phyloP scores from a whole-genome alignment of 1,140 invertebrate genomes.

The Drosophila ambigua region DNA sequence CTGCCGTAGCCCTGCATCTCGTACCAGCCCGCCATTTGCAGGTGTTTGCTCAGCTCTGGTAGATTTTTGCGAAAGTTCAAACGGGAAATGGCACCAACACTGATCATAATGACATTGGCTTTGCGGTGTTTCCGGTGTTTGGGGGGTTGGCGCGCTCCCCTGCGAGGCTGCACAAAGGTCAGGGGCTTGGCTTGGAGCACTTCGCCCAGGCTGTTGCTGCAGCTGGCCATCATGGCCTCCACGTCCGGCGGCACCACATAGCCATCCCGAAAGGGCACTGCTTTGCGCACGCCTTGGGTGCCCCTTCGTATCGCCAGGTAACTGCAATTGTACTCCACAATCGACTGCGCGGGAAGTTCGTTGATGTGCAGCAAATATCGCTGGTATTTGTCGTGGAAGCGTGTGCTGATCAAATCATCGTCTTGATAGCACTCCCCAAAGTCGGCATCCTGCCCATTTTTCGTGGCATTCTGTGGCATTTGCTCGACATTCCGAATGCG shows the following conservation, averaged over 20 bases:
- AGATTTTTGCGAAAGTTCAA: constrained; percentile 90
- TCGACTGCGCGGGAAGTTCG: neutral
- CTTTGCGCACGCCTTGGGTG: neutral
- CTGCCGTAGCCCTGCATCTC: constrained; percentile 84
- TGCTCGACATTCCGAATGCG: neutral
- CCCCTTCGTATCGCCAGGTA: constrained; percentile 5
- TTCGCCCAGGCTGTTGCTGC: neutral
- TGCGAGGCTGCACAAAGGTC: constrained; percentile 6
- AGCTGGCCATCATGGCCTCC: neutral
- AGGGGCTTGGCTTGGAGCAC: constrained; percentile 8
- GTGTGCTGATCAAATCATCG: neutral
- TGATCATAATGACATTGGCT: constrained; percentile 87
- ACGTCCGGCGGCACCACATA: neutral
- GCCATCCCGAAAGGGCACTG: constrained; percentile 8
- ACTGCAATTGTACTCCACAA: constrained; percentile 6
- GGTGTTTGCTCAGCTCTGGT: constrained; percentile 88
- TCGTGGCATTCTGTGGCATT: too few species aligned
- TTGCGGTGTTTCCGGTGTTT: neutral
- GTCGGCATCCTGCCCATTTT: neutral
- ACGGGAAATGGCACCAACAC: constrained; percentile 92
- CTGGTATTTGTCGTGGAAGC: neutral
- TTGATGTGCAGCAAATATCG: constrained; percentile 15
- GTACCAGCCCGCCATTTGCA: constrained; percentile 85
- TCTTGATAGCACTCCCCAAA: neutral
- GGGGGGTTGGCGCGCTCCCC: too few species aligned